Evolutionary conservation across 2,888 invertebrate species (phyloP), one percentile per base, ranked within the genome.

Genomic region (Endomychus coccineus): DNA sequence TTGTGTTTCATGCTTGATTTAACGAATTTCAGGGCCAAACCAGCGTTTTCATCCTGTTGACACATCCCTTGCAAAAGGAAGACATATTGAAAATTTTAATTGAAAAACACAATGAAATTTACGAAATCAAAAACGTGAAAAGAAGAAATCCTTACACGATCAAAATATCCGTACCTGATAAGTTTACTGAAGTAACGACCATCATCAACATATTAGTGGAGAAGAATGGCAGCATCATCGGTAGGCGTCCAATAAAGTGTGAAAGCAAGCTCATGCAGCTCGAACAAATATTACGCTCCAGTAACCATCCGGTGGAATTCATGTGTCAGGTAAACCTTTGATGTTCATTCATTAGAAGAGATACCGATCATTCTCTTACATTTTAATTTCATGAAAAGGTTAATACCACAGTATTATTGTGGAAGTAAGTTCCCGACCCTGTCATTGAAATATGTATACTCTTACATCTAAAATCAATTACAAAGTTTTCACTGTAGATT

Each of bases 201-300:
- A 73, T 87, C 55, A 81, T 88, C 9, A 83, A 83, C 60, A 78
- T 90, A 16, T 74, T 83, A 27, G 82, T 90, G 23, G 81, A 82
- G 56, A 83, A 84, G 59, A 89, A 88, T 55, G 85, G 85, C 2
- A 78, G 77, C 54, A 74, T 83, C 3, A 70, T 89, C 13, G 90
- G 90, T 1, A 75, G 81, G 25, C 69, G 86, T n/a, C 86, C 86
- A 52, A 80, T 90, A 49, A 90, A 90, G 62, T 90, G 89, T 64
- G 89, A 89, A 66, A 88, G 87, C 55, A 74, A 84, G 36, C 70
- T 89, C 34, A 70, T 86, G 17, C 89, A 90, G 58, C 67, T 90
- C 35, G 88, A 87, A 59, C 86, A 87, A 54, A 70, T 90, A 51
- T 68, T 90, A 35, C 70, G 85, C 21, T 77, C 80, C 3, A 78